Percentiles rank a stretch among this genome's conserved stretches.
phyloP scores from a whole-genome alignment of 1,140 invertebrate genomes.

The Hypsibius dujardini region DNA sequence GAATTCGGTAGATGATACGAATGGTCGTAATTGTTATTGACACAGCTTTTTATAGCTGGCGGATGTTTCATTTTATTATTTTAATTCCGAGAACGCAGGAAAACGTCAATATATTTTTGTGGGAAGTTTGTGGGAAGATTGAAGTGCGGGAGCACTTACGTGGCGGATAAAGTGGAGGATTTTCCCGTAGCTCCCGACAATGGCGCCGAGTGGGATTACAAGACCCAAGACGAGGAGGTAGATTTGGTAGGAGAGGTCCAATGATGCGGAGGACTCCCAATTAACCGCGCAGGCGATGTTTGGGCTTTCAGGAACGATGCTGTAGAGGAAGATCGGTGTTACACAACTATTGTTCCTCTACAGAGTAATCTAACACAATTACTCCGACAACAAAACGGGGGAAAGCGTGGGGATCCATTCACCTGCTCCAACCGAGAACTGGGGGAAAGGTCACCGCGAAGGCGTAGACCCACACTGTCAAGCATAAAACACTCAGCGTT shows the following conservation, averaged over 20 bases:
- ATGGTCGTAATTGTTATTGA: too few relatives aligned
- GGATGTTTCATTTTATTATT: too few relatives aligned
- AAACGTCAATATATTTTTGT: too few relatives aligned
- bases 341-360: not conserved
- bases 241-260: slow-evolving; percentile 1
- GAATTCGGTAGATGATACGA: too few relatives aligned
- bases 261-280: not conserved
- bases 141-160: not conserved
- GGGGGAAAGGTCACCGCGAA: slow-evolving; percentile 3
- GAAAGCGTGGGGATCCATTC: not conserved
- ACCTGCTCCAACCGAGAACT: not conserved
- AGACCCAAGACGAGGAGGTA: not conserved
- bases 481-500: not conserved
- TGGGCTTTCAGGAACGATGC: not conserved
- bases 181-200: not conserved
- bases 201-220: not conserved
- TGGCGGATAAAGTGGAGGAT: not conserved
- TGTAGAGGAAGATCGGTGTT: not conserved
- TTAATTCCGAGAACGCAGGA: too few relatives aligned
- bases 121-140: too few relatives aligned
- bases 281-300: not conserved
- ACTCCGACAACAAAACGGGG: not conserved
- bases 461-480: not conserved
- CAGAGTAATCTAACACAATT: not conserved
- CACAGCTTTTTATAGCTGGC: too few relatives aligned